Evolutionary conservation across 2,797 vertebrate genomes (phyloP), one percentile per base, ranked within the genome.

Genomic region (Chaunax sp.): DNA sequence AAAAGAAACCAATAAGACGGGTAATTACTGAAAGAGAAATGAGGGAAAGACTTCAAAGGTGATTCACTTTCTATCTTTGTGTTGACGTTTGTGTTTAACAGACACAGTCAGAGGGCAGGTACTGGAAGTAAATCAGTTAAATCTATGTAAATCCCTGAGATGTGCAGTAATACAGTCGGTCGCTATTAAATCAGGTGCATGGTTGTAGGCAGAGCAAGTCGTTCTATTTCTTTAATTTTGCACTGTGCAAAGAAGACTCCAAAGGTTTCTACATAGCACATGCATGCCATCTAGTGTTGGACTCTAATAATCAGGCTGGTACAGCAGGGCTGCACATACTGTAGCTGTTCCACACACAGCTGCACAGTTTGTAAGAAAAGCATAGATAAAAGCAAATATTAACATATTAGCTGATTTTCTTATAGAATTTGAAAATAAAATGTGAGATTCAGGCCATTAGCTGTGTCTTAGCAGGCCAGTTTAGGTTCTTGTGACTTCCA

Each of bases 1-100:
- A 38, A 73, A 82, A 64, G 60, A 64, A 92, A 82, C 84, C 84
- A 91, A 89, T 90, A 87, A 87, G 72, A 72, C 54, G 63, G 43
- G 44, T 77, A 84, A 92, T 87, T 86, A 83, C 55, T 84, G 44
- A 50, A 75, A 59, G 76, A 80, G 55, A 46, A 73, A 77, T 46
- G 55, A 28, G 46, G 40, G 56, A 6, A 40, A 52, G 43, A 54
- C 26, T 12, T 2, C 60, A 55, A 19, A 41, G 26, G 18, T 19
- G 47, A 45, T 35, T 15, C 59, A 56, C 44, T 57, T 43, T 73
- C 40, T 69, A 4, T 78, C 46, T 65, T 28, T 73, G 47, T 69
- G 38, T 69, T 72, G n/a, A 26, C 13, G 13, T 75, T 74, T 73
- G 26, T 62, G 38, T 69, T 72, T 50, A 58, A 65, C 47, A 60